These are phyloP conservation scores for Erannis defoliaria DNA, from an alignment of 2,888 invertebrate genomes.

Conservation along the genomic window DNA sequence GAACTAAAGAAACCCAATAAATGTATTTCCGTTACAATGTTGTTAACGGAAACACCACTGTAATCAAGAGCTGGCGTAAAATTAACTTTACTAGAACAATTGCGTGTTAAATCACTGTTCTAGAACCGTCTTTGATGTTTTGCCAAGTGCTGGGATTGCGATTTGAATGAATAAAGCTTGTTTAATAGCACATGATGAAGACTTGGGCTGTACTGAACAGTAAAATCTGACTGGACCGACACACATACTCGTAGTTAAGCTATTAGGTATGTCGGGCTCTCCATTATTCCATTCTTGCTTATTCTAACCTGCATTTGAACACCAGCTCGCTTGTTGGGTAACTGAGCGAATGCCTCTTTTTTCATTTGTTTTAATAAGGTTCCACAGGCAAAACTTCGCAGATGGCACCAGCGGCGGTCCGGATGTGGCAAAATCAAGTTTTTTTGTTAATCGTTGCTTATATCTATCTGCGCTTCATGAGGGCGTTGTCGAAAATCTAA, in stretches of 20 bases:
- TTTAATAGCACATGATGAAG: constrained; percentile 21
- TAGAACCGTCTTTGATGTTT: constrained; percentile 35
- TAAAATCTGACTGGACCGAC: not conserved
- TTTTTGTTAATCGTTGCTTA: too few relatives aligned
- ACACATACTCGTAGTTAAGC: too few relatives aligned
- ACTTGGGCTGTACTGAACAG: not conserved
- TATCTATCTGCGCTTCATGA: too few relatives aligned
- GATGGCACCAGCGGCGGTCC: too few relatives aligned
- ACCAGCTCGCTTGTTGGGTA: not conserved
- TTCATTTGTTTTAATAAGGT: too few relatives aligned
- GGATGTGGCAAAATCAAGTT: too few relatives aligned
- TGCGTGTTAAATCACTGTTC: constrained; percentile 19
- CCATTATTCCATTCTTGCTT: not conserved
- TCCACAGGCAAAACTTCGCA: too few relatives aligned
- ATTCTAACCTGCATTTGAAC: not conserved
- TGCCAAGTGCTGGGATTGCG: constrained; percentile 34
- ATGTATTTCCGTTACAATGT: constrained; percentile 13
- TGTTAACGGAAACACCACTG: constrained; percentile 18
- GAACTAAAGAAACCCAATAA: not conserved
- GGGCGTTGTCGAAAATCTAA: too few relatives aligned
- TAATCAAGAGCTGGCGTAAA: constrained; percentile 11
- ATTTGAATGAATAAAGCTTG: constrained; percentile 36
- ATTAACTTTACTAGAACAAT: constrained; percentile 24
- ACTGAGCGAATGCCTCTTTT: too few relatives aligned
- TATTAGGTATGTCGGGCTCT: too few relatives aligned